Base-by-base conservation (phyloP, 1,140 invertebrate genomes). In the Pseudobourletiella spinata region DNA sequence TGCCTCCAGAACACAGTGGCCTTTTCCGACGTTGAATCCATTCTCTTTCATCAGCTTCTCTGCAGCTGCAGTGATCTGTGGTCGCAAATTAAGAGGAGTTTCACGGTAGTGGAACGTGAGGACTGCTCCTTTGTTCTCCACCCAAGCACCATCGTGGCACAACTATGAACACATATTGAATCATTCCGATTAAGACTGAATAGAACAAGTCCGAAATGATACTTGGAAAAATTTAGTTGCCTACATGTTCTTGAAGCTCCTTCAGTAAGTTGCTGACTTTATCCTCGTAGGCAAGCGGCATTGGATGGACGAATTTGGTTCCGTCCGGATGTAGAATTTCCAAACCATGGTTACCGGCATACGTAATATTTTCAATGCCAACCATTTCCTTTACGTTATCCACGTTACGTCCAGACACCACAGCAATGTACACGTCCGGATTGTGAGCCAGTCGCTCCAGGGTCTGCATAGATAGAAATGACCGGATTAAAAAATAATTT, bases 241-340 rank as follows among this genome's bases (percentile, higher is more conserved):
- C 74, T 74, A 86, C 86, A 74, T 87, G 85, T 71, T 91, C 88
- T 73, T 91, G 87, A 29, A 93, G 76, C 1, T 83, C 80, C 72
- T 89, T 86, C 65, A 91, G 81, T 16, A 94, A 76, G 43, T 82
- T 80, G 16, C 81, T 83, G 16, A 92, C 86, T 74, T 90, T 89
- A 32, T 84, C 85, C 71, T 89, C 87, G 64, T 86, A 85, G 71
- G 91, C 88, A 39, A 84, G 82, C 0, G 89, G 89, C 85, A 92
- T 89, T 1, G 89, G 89, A 77, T 91, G 88, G 1, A 91, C 86
- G 72, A 92, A 94, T 72, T 88, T 89, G 62, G 87, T 91, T 28
- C 89, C 89, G 72, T 93, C 89, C 0, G 89, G 88, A 76, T 93
- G 89, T 32, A 89, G 72, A 71, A 93, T 92, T 75, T 93, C 89